Percentiles rank a stretch among this genome's conserved stretches.
Conservation (phyloP, 30 jellyfish, hydroid and myxozoan species). For the Aurelia sp. region DNA sequence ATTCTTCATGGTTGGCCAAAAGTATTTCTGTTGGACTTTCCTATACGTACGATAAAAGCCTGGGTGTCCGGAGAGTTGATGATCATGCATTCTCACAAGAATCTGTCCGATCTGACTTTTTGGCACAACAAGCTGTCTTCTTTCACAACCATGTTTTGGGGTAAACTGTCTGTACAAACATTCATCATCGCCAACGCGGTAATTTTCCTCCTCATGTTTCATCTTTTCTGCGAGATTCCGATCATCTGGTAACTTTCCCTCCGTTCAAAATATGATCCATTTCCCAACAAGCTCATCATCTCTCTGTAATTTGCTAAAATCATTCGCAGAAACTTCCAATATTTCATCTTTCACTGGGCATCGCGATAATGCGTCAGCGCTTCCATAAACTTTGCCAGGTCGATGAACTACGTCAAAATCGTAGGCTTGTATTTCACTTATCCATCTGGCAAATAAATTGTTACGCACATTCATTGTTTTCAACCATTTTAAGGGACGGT, state of each 20-base stretch:
- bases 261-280: conserved; percentile 17
- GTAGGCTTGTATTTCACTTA: conserved; percentile 54
- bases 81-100: conserved; percentile 33
- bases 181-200: conserved; percentile 44
- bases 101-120: conserved; percentile 42
- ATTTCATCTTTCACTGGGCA: conserved; percentile 49
- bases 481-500: conserved; percentile 60
- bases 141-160: conserved; percentile 32
- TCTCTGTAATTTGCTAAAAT: background rate
- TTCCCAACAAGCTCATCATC: background rate
- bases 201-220: conserved; percentile 29
- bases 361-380: conserved; percentile 62
- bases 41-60: conserved; percentile 51
- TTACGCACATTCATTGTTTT: conserved; percentile 58
- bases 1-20: conserved; percentile 58
- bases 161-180: conserved; percentile 28
- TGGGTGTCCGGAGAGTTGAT: conserved; percentile 48
- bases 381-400: conserved; percentile 63
- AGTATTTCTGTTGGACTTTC: conserved; percentile 43
- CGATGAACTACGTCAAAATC: conserved; percentile 51
- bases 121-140: conserved; percentile 58
- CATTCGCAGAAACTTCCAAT: conserved; percentile 2
- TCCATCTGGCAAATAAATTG: conserved; percentile 75
- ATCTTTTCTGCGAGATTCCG: conserved; percentile 5
- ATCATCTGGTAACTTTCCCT: conserved; percentile 28